Base-by-base conservation (phyloP, 37 sponge, comb jelly and placozoan genomes). In the Theonella swinhoei region DNA sequence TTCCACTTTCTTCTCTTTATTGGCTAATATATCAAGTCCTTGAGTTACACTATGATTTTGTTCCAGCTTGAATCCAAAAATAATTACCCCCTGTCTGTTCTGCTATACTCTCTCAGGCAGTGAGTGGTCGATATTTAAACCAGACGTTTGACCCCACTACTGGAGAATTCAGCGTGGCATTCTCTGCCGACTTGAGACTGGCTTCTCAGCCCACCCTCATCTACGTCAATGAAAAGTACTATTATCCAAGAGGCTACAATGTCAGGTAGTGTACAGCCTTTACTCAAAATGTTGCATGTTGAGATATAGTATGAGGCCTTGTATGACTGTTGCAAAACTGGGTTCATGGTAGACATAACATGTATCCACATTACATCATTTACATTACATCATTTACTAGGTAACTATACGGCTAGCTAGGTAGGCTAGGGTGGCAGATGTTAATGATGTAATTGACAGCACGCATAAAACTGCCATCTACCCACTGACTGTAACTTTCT, bases 171-270 rank as follows among this genome's bases (percentile, higher is more conserved):
- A n/a, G 39, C 9, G 68, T 91, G 14, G 23, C 68, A 1, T 91
- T 79, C 62, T 5, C 62, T 30, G 84, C 80, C 35, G 38, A 67
- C 62, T 35, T 58, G 22, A 62, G 59, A 25, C 36, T 72, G 14
- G 64, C 54, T 1, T 35, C 42, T 24, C 31, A 68, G 23, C 81
- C 90, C 0, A 79, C 88, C 1, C 47, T 83, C 33, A 87, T 91
- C 62, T 91, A 59, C 80, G 79, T 91, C 75, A 91, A 87, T 79
- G 92, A 91, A 67, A 64, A 83, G 19, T 31, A 86, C 22, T 79
- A 91, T 42, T 91, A 91, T 54, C 88, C 88, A 26, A 73, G 78
- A 60, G 92, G 92, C 26, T 91, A 69, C 88, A 39, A 39, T 37
- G 64, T 91, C 63, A 82, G 40, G 92, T 91, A 38, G 32, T 42